A percentile compares a stretch with the other conserved stretches of the same genome.
phyloP scores from a whole-genome alignment of 1,140 invertebrate genomes.

The Bombus huntii region DNA sequence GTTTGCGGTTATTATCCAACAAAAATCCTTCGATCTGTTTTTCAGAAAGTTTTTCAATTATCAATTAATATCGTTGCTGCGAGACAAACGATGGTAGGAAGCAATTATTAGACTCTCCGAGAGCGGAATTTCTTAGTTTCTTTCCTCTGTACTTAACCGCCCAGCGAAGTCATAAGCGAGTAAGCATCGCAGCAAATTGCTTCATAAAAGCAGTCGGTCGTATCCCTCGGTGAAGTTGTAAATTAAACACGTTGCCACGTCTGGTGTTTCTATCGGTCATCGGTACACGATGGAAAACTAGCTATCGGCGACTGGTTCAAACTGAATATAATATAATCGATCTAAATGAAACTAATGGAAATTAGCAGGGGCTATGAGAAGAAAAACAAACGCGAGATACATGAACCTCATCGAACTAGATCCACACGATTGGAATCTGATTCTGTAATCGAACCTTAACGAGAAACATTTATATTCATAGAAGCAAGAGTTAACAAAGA shows the following conservation, averaged over 20 bases:
- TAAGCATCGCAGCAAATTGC: constrained; percentile 19
- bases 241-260: constrained; percentile 3
- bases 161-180: constrained; percentile 5
- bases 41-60: constrained; percentile 38
- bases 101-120: not conserved
- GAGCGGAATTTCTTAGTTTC: constrained; percentile 37
- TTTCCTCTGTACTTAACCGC: not conserved
- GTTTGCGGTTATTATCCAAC: not conserved
- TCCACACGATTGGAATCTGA: not conserved
- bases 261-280: not conserved
- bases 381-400: not conserved
- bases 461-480: not conserved
- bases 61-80: constrained; percentile 31
- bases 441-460: not conserved
- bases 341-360: not conserved
- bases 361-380: not conserved
- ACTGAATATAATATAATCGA: constrained; percentile 13
- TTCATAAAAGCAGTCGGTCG: not conserved
- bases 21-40: not conserved
- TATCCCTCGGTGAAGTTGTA: not conserved
- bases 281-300: not conserved
- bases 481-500: not conserved
- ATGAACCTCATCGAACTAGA: not conserved
- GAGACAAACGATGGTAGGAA: constrained; percentile 39
- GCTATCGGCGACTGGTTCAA: not conserved